These are phyloP conservation scores for Anastrepha obliqua DNA, from an alignment of 1,140 invertebrate genomes.

Conservation along the genomic window DNA sequence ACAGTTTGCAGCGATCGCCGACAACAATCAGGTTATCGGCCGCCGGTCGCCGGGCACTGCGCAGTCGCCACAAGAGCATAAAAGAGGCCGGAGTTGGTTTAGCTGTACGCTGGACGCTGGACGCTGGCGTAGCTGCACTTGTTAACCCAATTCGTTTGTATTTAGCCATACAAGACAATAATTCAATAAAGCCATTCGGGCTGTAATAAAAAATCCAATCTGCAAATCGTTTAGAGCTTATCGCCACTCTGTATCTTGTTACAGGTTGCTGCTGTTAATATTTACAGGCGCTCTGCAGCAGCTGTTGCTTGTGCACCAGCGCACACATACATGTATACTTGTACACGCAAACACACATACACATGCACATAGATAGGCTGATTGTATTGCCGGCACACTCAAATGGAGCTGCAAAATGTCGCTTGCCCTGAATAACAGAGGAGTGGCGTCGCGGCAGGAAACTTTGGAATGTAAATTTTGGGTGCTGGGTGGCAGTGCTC, in stretches of 20 bases:
- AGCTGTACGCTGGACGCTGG: neutral
- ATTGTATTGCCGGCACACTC: neutral
- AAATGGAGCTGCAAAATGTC: neutral
- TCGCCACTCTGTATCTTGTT: slow-evolving; percentile 36
- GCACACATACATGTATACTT: neutral
- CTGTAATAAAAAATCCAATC: slow-evolving; percentile 43
- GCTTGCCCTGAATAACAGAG: slow-evolving; percentile 11
- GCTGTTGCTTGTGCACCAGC: neutral
- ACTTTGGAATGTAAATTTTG: slow-evolving; percentile 27
- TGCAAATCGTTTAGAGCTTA: slow-evolving; percentile 48
- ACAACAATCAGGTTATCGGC: neutral
- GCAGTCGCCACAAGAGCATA: neutral
- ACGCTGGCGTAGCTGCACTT: slow-evolving; percentile 1
- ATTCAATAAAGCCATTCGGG: slow-evolving; percentile 51
- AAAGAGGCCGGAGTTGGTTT: neutral
- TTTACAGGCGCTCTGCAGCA: neutral
- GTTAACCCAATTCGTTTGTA: slow-evolving; percentile 48
- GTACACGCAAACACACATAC: neutral
- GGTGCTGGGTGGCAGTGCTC: neutral
- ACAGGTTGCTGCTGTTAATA: slow-evolving; percentile 14
- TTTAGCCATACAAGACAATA: slow-evolving; percentile 51
- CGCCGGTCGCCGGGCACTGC: neutral
- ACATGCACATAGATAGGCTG: neutral
- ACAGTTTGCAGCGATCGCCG: slow-evolving; percentile 10
- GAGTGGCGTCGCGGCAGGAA: neutral